phyloP scores from a whole-genome alignment of 2,888 invertebrate genomes.

The Sylvicola fuscatus region DNA sequence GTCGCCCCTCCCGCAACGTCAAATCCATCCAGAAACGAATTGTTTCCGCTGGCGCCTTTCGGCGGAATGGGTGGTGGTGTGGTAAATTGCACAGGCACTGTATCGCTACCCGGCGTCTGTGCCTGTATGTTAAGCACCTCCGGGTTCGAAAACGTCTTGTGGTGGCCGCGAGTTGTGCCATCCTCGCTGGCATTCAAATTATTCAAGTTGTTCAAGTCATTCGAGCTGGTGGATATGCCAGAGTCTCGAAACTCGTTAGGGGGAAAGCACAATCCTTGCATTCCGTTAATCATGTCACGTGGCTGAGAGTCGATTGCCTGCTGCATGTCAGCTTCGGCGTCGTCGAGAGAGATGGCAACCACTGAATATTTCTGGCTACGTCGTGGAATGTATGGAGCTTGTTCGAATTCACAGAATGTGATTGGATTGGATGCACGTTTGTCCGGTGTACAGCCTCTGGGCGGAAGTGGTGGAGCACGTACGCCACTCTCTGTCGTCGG shows the following conservation, averaged over 20 bases:
- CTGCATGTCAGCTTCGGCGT: conserved; percentile 20
- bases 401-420: conserved; percentile 22
- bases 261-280: conserved; percentile 9
- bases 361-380: conserved; percentile 26
- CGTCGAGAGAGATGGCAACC: conserved; percentile 30
- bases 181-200: conserved; percentile 15
- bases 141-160: conserved; percentile 6
- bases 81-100: conserved; percentile 2
- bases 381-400: conserved; percentile 25
- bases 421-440: conserved; percentile 25
- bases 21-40: conserved; percentile 4
- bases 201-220: conserved; percentile 17
- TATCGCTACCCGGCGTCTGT: conserved; percentile 7
- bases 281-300: conserved; percentile 1
- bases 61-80: conserved; percentile 22
- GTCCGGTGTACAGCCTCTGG: conserved; percentile 40
- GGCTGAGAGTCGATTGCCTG: conserved; percentile 9
- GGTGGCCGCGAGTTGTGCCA: conserved; percentile 3
- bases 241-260: conserved; percentile 24
- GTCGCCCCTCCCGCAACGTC: conserved; percentile 2
- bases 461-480: conserved; percentile 58
- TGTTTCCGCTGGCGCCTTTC: conserved; percentile 10
- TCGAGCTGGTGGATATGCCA: conserved; percentile 24
- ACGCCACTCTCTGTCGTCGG: conserved; percentile 18
- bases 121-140: conserved; percentile 7